phyloP scores from a whole-genome alignment of 1,140 invertebrate species.

The Drosophila lacertosa region DNA sequence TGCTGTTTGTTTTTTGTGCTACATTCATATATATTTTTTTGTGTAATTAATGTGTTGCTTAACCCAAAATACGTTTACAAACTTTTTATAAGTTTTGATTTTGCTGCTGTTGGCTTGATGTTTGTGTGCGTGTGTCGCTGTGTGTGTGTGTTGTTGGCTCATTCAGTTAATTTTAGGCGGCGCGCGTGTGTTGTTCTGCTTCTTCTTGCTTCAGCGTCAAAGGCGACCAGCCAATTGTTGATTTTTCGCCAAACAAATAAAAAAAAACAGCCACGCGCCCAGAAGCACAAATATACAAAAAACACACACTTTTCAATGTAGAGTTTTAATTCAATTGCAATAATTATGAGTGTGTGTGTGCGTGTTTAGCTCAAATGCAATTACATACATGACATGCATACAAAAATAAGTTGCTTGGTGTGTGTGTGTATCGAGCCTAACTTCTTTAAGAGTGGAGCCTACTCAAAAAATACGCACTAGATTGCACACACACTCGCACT shows the following conservation, averaged over 20 bases:
- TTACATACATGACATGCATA: conserved; percentile 24
- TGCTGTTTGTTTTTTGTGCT: no score
- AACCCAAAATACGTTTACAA: conserved; percentile 22
- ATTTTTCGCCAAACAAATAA: conserved; percentile 2
- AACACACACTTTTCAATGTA: conserved; percentile 3
- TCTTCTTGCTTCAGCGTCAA: conserved; percentile 2
- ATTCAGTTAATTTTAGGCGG: conserved; percentile 39
- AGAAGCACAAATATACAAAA: conserved; percentile 4
- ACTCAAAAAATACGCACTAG: conserved; percentile 8
- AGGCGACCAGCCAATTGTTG: conserved; percentile 8
- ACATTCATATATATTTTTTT: conserved; percentile 28
- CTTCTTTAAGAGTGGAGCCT: conserved; percentile 10
- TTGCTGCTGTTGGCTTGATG: conserved; percentile 5
- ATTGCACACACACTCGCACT: not conserved
- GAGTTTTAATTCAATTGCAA: conserved; percentile 29
- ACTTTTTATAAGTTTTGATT: conserved; percentile 12
- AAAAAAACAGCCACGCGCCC: conserved; percentile 15
- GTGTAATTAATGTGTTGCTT: conserved; percentile 20
- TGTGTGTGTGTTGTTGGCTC: conserved; percentile 18
- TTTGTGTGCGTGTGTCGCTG: conserved; percentile 14
- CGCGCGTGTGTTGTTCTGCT: conserved; percentile 25
- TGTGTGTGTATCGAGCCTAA: conserved; percentile 10
- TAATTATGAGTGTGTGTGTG: not conserved
- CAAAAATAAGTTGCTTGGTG: conserved; percentile 22
- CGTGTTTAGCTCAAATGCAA: conserved; percentile 14